phyloP scores from a whole-genome alignment of 2,888 invertebrate genomes.

The Acanthosepion pharaonis region DNA sequence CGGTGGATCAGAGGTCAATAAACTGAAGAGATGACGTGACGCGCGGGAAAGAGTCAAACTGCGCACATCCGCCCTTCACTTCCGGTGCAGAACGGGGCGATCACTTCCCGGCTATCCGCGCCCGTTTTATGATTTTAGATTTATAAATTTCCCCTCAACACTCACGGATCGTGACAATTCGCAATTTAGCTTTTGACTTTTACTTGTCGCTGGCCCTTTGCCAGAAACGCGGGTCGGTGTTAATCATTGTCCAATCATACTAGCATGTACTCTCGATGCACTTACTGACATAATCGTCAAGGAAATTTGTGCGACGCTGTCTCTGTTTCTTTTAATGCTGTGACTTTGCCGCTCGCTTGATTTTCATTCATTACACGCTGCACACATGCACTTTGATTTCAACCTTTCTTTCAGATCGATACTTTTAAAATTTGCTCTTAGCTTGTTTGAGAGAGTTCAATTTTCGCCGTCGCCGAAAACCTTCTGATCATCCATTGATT shows the following conservation, averaged over 20 bases:
- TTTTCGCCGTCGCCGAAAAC: neutral
- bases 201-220: neutral
- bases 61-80: neutral
- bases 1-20: constrained; percentile 15
- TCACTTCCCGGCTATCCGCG: neutral
- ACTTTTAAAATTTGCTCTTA: neutral
- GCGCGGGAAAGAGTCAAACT: constrained; percentile 33
- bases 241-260: neutral
- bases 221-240: neutral
- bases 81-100: neutral
- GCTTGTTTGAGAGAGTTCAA: constrained; percentile 1
- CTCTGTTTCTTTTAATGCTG: neutral
- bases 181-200: constrained; percentile 33
- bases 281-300: neutral
- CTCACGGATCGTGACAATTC: constrained; percentile 4
- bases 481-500: neutral
- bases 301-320: neutral
- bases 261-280: neutral
- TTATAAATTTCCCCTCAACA: constrained; percentile 20
- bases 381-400: no score
- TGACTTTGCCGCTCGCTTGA: neutral
- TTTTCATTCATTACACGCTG: no score
- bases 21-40: neutral
- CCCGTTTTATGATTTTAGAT: constrained; percentile 1
- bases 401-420: neutral